These are phyloP conservation scores for Hofmannophila pseudospretella DNA, from an alignment of 2,888 invertebrate species.

Conservation along the genomic window DNA sequence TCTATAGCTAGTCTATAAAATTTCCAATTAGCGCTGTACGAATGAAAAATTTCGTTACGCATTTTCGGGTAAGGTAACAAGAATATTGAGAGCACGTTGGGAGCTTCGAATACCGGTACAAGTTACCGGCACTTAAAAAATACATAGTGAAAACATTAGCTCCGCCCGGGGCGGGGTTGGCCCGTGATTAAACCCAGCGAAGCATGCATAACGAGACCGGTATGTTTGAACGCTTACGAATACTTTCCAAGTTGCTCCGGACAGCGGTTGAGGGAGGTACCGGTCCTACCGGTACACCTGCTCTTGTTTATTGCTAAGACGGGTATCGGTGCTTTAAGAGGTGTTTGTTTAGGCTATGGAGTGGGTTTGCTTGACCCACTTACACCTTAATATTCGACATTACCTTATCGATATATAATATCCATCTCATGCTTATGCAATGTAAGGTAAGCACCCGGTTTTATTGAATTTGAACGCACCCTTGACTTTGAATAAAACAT, in stretches of 20 bases:
- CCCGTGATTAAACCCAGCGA: slow-evolving; percentile 72
- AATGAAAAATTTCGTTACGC: slow-evolving; percentile 14
- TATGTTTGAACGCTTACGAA: slow-evolving; percentile 71
- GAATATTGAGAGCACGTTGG: slow-evolving; percentile 30
- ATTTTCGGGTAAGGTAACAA: slow-evolving; percentile 17
- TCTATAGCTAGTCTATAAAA: too few relatives aligned
- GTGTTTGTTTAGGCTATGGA: slow-evolving; percentile 61
- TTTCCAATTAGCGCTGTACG: slow-evolving; percentile 29
- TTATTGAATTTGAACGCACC: background rate
- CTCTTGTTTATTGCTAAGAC: slow-evolving; percentile 64
- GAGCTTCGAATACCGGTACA: slow-evolving; percentile 33
- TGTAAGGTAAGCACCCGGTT: slow-evolving; percentile 2
- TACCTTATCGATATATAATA: slow-evolving; percentile 18
- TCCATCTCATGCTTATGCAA: slow-evolving; percentile 13
- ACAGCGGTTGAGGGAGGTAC: slow-evolving; percentile 51
- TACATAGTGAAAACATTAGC: slow-evolving; percentile 73
- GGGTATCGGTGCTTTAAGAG: slow-evolving; percentile 30
- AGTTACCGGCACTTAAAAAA: slow-evolving; percentile 62
- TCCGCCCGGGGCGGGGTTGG: slow-evolving; percentile 56
- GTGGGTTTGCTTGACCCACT: slow-evolving; percentile 44
- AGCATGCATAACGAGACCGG: slow-evolving; percentile 71
- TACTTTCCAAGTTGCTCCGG: slow-evolving; percentile 66
- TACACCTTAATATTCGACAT: slow-evolving; percentile 48
- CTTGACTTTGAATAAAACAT: too few relatives aligned
- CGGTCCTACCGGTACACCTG: slow-evolving; percentile 42